These are phyloP conservation scores for Mionectes olivaceus DNA, from an alignment of 2,797 vertebrate genomes.

Conservation along the genomic window DNA sequence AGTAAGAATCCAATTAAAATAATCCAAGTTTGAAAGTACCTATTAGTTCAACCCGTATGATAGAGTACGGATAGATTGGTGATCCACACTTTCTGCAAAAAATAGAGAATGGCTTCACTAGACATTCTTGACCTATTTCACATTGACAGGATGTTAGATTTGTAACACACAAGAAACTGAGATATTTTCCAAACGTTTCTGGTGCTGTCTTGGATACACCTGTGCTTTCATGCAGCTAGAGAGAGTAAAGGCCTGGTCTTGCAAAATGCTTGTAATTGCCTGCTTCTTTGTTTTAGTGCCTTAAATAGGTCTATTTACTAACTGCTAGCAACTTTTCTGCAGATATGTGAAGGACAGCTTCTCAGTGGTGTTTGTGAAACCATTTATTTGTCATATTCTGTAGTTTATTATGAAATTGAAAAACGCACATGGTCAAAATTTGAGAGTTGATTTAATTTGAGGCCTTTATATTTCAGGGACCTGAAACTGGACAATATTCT, in stretches of 20 bases:
- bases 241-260: background rate
- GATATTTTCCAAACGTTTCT: background rate
- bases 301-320: background rate
- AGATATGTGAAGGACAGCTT: background rate
- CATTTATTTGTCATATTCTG: background rate
- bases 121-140: background rate
- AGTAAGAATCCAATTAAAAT: background rate
- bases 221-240: background rate
- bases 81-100: background rate
- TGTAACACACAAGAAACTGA: background rate
- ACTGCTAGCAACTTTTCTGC: background rate
- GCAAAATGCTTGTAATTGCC: background rate
- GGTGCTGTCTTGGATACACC: background rate
- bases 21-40: background rate
- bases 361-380: background rate
- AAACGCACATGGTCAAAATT: background rate
- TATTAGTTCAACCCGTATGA: background rate
- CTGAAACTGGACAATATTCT: conserved; percentile 98
- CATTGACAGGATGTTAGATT: background rate
- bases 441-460: background rate
- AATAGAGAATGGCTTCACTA: background rate
- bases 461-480: conserved; percentile 83
- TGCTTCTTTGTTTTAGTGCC: background rate
- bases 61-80: background rate
- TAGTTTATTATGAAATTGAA: background rate